phyloP scores from a whole-genome alignment of 2,113 vertebrate genomes.

The Numida meleagris region DNA sequence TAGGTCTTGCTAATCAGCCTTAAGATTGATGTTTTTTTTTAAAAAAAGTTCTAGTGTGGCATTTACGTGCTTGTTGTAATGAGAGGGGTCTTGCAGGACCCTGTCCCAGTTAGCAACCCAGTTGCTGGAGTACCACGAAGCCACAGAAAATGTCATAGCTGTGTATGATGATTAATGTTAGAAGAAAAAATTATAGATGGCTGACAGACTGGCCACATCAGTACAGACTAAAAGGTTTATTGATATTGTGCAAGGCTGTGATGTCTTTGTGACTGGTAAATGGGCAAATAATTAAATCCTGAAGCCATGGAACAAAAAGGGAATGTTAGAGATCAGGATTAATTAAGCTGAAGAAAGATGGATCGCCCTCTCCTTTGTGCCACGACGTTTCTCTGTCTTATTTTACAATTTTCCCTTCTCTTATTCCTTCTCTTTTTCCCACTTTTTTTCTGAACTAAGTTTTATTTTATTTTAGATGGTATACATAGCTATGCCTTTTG shows the following conservation, averaged over 20 bases:
- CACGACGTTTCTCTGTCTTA: neutral
- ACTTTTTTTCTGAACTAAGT: too few relatives aligned
- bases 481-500: neutral
- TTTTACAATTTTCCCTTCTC: neutral
- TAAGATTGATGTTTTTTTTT: neutral
- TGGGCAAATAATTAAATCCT: neutral
- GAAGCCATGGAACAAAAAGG: neutral
- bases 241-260: neutral
- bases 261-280: neutral
- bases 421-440: neutral
- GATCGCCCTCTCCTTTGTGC: neutral
- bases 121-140: neutral
- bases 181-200: neutral
- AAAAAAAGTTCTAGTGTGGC: neutral
- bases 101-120: accelerated
- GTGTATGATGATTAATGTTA: neutral
- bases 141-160: neutral
- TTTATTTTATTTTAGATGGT: neutral
- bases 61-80: neutral
- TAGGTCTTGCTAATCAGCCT: neutral
- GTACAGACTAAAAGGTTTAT: neutral
- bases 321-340: neutral
- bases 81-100: neutral
- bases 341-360: neutral
- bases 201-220: neutral